These are phyloP conservation scores for Maniola jurtina DNA, from an alignment of 1,140 invertebrate genomes.

Conservation along the genomic window DNA sequence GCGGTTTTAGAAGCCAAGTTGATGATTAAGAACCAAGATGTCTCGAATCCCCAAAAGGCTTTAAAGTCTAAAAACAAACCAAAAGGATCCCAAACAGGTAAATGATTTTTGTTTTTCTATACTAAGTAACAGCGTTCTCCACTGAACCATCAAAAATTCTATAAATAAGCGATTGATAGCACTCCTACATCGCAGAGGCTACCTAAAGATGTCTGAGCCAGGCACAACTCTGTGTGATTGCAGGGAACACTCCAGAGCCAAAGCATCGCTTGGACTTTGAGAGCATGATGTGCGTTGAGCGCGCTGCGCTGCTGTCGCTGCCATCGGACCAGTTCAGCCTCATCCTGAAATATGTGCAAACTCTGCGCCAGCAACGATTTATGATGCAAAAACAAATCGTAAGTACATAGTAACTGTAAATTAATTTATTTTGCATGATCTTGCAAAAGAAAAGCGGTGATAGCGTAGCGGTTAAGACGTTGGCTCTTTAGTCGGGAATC, in stretches of 20 bases:
- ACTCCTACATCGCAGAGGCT: too few species aligned
- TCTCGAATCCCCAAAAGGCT: background rate
- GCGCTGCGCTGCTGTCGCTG: conserved; percentile 49
- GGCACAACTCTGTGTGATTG: background rate
- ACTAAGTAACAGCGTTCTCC: too few species aligned
- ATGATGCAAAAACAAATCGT: conserved; percentile 45
- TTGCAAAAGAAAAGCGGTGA: too few species aligned
- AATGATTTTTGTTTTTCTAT: too few species aligned
- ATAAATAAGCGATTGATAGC: too few species aligned
- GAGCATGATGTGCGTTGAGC: conserved; percentile 40
- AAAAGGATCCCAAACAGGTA: background rate
- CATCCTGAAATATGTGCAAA: conserved; percentile 52
- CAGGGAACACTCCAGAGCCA: background rate
- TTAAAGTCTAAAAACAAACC: background rate
- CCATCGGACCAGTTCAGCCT: conserved; percentile 44
- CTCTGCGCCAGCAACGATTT: conserved; percentile 43
- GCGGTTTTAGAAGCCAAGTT: conserved; percentile 57
- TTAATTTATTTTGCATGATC: too few species aligned
- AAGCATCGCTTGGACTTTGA: conserved; percentile 30
- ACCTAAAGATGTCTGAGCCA: too few species aligned
- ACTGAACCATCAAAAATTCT: too few species aligned
- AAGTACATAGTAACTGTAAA: conserved; percentile 14
- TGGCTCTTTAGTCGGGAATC: too few species aligned
- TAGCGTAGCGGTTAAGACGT: too few species aligned
- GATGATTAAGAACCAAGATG: conserved; percentile 27